phyloP scores from a whole-genome alignment of 2,113 vertebrate species.

The Upupa epops region DNA sequence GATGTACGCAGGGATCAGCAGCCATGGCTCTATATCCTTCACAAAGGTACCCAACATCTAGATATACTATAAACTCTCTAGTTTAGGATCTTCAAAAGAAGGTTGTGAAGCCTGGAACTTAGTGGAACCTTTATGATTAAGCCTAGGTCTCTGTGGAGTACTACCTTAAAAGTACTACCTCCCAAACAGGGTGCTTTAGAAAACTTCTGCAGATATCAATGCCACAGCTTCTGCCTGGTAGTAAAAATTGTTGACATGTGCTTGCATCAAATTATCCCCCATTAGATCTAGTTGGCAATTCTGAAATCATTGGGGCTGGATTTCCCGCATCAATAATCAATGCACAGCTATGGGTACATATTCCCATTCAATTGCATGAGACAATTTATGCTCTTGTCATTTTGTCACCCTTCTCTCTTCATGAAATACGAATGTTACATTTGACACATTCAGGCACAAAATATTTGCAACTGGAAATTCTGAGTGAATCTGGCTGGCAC shows the following conservation, averaged over 20 bases:
- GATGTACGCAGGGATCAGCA: neutral
- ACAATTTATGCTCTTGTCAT: neutral
- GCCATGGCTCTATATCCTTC: neutral
- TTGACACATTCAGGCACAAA: neutral
- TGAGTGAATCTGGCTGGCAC: neutral
- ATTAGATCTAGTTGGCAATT: neutral
- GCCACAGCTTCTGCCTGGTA: neutral
- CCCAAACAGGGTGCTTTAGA: neutral
- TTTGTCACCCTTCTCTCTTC: neutral
- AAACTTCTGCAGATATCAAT: neutral
- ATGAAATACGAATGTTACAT: neutral
- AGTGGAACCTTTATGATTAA: neutral
- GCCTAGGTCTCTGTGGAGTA: neutral
- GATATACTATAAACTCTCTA: neutral
- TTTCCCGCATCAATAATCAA: neutral
- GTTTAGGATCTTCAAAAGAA: neutral
- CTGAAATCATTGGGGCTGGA: neutral
- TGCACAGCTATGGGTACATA: neutral
- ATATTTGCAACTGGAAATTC: neutral
- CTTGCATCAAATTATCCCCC: neutral
- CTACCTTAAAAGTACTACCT: neutral
- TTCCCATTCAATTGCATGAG: neutral
- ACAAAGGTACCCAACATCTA: neutral
- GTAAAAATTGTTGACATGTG: neutral
- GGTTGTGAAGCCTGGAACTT: fast-evolving